Evolutionary conservation across 2,888 invertebrate species (phyloP).

Genomic region (Hoplodrina ambigua): DNA sequence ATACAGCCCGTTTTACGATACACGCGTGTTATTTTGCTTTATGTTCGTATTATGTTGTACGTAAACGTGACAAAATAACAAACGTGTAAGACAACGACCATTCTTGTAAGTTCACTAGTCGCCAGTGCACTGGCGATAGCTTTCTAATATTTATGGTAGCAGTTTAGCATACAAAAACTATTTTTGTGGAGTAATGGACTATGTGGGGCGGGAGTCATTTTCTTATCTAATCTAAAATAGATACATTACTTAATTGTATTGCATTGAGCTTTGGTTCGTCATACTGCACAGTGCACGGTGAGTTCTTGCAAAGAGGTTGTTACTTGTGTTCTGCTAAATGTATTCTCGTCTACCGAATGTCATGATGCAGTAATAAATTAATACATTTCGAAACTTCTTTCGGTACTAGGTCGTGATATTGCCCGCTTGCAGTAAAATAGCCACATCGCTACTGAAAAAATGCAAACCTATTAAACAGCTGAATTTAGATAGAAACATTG

Average conservation of each 20-base stretch:
- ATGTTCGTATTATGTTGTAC: conserved; percentile 72
- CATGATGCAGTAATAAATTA: background rate
- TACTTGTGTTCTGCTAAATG: background rate
- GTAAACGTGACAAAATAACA: conserved; percentile 57
- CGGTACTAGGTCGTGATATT: background rate
- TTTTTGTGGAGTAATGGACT: conserved; percentile 34
- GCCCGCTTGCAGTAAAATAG: background rate
- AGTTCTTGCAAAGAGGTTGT: conserved; percentile 11
- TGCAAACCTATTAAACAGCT: background rate
- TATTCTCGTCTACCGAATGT: conserved; percentile 1
- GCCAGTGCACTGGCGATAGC: conserved; percentile 30
- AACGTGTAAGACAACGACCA: conserved; percentile 50
- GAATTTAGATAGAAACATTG: background rate
- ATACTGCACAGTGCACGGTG: too few species aligned
- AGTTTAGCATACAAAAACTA: conserved; percentile 35
- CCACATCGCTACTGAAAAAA: background rate
- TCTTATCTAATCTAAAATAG: conserved; percentile 1
- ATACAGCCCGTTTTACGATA: conserved; percentile 78
- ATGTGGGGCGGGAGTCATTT: background rate
- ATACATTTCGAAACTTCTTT: background rate
- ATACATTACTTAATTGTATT: background rate
- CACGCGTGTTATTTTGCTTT: conserved; percentile 81
- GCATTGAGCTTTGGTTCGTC: background rate
- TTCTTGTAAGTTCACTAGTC: conserved; percentile 52
- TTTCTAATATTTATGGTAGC: conserved; percentile 30